Conservation (phyloP, 2,113 vertebrate genomes). For the Hemichromis elongatus region DNA sequence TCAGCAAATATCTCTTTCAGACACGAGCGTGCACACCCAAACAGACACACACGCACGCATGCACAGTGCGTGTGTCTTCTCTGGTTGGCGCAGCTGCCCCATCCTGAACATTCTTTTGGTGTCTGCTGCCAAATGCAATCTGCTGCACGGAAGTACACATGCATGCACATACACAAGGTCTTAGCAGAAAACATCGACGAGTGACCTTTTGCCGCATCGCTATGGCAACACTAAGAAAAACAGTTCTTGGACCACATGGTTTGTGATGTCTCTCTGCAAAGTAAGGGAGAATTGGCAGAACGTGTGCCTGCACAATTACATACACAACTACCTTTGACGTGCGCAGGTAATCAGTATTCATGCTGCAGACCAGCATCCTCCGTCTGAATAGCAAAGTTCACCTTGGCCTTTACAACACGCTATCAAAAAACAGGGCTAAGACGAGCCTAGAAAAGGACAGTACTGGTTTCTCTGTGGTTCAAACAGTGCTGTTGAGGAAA, state of each 20-base stretch:
- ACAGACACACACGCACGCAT: background rate
- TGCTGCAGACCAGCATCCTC: conserved; percentile 11
- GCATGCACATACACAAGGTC: conserved; percentile 26
- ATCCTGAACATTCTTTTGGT: conserved; percentile 5
- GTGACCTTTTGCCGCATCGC: conserved; percentile 46
- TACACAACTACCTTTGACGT: background rate
- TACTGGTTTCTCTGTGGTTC: background rate
- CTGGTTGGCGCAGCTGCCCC: background rate
- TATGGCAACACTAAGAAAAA: conserved; percentile 52
- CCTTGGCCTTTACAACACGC: conserved; percentile 48
- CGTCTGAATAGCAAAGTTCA: conserved; percentile 43
- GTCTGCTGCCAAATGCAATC: conserved; percentile 40
- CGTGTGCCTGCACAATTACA: background rate
- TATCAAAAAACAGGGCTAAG: conserved; percentile 20
- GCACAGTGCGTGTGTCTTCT: background rate
- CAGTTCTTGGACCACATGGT: conserved; percentile 27
- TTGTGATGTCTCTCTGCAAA: conserved; percentile 19
- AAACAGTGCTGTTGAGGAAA: background rate
- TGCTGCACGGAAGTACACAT: conserved; percentile 10
- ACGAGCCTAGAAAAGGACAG: background rate
- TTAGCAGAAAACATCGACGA: conserved; percentile 26
- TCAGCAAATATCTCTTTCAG: background rate
- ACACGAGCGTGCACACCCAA: background rate
- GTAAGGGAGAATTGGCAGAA: conserved; percentile 15
- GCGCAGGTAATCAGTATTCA: conserved; percentile 52